Evolutionary conservation across 2,113 vertebrate genomes (phyloP).

Genomic region (Dinomys branickii): DNA sequence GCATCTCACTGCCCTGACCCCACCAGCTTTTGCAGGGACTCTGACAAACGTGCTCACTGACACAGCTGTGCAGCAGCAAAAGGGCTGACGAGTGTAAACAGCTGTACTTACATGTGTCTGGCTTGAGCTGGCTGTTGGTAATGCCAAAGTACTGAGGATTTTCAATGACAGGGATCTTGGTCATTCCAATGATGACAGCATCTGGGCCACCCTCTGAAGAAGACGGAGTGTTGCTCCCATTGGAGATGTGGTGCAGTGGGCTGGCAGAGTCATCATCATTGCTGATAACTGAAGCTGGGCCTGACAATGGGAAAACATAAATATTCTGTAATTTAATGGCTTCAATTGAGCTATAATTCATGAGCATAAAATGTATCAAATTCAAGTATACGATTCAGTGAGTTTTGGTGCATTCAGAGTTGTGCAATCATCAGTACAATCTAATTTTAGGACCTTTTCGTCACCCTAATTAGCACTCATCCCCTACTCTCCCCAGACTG

Average conservation of each 20-base stretch:
- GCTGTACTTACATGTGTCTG: constrained; percentile 95
- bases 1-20: background rate
- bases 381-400: background rate
- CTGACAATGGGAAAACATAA: constrained; percentile 85
- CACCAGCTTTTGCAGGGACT: background rate
- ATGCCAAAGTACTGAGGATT: constrained; percentile 98
- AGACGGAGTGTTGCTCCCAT: constrained; percentile 96
- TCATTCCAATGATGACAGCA: constrained; percentile 97
- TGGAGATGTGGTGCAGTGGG: constrained; percentile 97
- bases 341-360: background rate
- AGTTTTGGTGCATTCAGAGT: background rate
- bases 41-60: constrained; percentile 65
- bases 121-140: constrained; percentile 95
- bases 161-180: constrained; percentile 97
- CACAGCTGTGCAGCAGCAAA: constrained; percentile 63
- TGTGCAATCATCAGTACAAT: background rate
- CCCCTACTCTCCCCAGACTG: background rate
- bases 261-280: constrained; percentile 97
- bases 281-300: constrained; percentile 97
- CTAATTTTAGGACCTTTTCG: background rate
- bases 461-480: background rate
- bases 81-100: constrained; percentile 64
- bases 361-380: background rate
- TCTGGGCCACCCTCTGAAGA: constrained; percentile 96
- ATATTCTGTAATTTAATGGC: constrained; percentile 75